Evolutionary conservation across 2,888 invertebrate species (phyloP).

Genomic region (Polyommatus iphigenia): DNA sequence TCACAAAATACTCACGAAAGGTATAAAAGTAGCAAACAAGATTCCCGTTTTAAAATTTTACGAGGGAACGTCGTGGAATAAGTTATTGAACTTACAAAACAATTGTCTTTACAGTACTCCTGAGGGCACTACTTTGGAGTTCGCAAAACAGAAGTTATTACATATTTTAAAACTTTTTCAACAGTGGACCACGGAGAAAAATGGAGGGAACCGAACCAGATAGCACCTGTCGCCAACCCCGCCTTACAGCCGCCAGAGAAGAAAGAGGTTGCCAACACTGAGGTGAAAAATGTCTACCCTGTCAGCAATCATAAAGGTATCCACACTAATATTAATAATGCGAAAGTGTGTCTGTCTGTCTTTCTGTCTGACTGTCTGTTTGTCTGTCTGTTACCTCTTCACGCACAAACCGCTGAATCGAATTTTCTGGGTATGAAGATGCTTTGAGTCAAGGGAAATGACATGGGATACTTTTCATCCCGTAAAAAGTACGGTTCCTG

Average conservation of each 20-base stretch:
- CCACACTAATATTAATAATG: no score
- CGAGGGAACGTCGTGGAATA: background rate
- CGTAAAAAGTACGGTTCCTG: no score
- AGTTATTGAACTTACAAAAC: slow-evolving; percentile 15
- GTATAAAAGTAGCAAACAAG: slow-evolving; percentile 1
- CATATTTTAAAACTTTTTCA: slow-evolving; percentile 41
- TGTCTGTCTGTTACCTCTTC: no score
- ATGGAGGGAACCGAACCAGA: slow-evolving; percentile 56
- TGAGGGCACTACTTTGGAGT: slow-evolving; percentile 23
- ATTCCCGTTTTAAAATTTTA: background rate
- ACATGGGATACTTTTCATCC: no score
- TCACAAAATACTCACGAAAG: background rate
- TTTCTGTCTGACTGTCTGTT: no score
- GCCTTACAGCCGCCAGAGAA: slow-evolving; percentile 46
- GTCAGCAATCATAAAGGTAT: slow-evolving; percentile 34
- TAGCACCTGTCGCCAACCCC: slow-evolving; percentile 50
- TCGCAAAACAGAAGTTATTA: slow-evolving; percentile 22
- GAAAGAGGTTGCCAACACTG: slow-evolving; percentile 28
- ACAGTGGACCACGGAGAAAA: slow-evolving; percentile 51
- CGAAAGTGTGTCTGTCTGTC: no score
- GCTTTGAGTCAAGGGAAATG: no score
- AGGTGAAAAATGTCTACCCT: slow-evolving; percentile 30
- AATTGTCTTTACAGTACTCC: slow-evolving; percentile 28
- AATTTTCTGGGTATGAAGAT: no score
- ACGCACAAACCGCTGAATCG: no score